These are phyloP conservation scores for Crax fasciolata DNA, from an alignment of 2,797 vertebrate genomes.

Conservation along the genomic window DNA sequence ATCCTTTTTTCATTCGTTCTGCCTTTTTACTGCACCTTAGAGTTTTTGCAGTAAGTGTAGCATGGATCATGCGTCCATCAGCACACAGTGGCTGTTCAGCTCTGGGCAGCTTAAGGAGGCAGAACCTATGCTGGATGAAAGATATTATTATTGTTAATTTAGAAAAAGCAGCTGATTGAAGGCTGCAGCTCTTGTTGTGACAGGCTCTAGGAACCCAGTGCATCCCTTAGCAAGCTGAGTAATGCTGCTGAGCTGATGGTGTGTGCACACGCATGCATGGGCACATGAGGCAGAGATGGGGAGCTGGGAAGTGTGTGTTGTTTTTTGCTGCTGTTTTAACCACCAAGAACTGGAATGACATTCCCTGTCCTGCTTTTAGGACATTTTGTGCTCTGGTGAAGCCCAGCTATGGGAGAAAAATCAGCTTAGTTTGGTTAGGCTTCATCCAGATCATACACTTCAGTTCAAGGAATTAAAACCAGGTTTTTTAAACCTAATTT, in stretches of 20 bases:
- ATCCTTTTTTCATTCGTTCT: not conserved
- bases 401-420: not conserved
- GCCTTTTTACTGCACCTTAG: not conserved
- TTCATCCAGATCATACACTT: not conserved
- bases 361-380: not conserved
- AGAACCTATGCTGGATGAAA: not conserved
- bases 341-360: not conserved
- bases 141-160: not conserved
- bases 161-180: constrained; percentile 16
- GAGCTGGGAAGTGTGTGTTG: not conserved
- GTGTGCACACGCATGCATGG: not conserved
- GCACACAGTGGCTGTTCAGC: not conserved
- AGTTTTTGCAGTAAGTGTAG: not conserved
- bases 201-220: not conserved
- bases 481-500: not conserved
- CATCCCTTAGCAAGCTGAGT: not conserved
- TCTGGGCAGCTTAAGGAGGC: not conserved
- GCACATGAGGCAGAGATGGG: fast-evolving
- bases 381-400: not conserved
- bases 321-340: not conserved
- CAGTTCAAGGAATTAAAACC: not conserved
- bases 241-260: not conserved
- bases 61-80: not conserved
- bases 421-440: not conserved
- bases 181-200: not conserved